Base-by-base conservation (phyloP, 2,113 vertebrate genomes). In the Cyphomyrus discorhynchus region DNA sequence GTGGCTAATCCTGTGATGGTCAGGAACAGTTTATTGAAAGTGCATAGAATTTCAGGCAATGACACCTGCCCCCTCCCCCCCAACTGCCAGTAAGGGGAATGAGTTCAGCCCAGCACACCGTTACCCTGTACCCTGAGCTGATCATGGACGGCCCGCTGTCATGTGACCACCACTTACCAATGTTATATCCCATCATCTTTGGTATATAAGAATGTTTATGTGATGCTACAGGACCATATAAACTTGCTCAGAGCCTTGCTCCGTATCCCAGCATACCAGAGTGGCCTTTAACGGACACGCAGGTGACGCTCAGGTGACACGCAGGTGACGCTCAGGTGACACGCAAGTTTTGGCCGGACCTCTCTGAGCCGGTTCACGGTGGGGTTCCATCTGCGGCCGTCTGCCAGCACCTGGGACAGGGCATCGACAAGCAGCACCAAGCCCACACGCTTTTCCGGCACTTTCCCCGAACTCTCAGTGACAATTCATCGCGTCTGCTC, bases 251-350 rank as follows among this genome's bases (percentile, higher is more conserved):
- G 27, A 39, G 86, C 53, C 13, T 7, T 1, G 45, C 24, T 19
- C 24, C 9, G 11, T 45, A 86, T 50, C 24, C n/a, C 10, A 87
- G 47, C 19, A 2, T 10, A 50, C 17, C n/a, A 56, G 27, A 39
- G 49, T 19, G 24, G 49, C 27, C 13, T 11, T 11, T 31, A 35
- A 50, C 46, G 11, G 27, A 70, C 46, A 62, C 39, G 47, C 24
- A 89, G 82, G 58, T 89, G 92, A 52, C 50, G 1, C 15, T 52
- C 50, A 50, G 80, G 50, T 89, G n/a, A 70, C 46, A 62, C 27
- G 39, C 21, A 89, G 80, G 58, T 89, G 92, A 21, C 0, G 5
- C 19, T 56, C 53, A 53, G 52, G 17, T 53, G n/a, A 70, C 45
- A 62, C 47, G 50, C 24, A 89, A 62, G 77, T 88, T 35, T 27